Conservation (phyloP, 1,140 invertebrate species). For the Pachypsylla venusta region DNA sequence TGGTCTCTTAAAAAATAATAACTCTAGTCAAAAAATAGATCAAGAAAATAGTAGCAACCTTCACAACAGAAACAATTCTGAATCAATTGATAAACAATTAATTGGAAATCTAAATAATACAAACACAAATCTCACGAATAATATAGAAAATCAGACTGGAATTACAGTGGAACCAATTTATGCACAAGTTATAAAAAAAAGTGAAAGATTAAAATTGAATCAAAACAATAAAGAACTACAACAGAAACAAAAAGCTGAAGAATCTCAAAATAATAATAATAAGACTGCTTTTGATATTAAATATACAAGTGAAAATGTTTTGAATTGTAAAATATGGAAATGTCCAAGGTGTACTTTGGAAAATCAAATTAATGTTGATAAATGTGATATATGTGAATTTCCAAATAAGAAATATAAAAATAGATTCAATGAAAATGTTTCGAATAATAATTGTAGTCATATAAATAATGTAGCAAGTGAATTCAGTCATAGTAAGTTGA, state of each 20-base stretch:
- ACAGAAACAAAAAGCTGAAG: conserved; percentile 26
- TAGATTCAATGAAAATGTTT: conserved; percentile 23
- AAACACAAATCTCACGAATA: too few species aligned
- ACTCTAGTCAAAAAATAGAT: too few species aligned
- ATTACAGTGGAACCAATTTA: conserved; percentile 30
- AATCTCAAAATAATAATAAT: neutral
- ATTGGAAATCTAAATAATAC: too few species aligned
- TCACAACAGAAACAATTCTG: too few species aligned
- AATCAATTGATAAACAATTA: too few species aligned
- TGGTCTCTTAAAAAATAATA: too few species aligned
- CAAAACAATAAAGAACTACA: conserved; percentile 8
- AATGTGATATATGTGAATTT: conserved; percentile 47
- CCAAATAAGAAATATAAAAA: conserved; percentile 31
- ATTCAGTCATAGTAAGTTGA: neutral
- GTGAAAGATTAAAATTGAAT: conserved; percentile 18
- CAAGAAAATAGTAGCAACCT: too few species aligned
- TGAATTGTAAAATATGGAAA: conserved; percentile 33
- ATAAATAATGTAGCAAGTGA: conserved; percentile 22
- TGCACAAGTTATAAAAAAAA: conserved; percentile 26
- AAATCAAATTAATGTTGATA: conserved; percentile 34
- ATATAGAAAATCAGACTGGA: conserved; percentile 30
- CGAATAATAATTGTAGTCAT: conserved; percentile 15
- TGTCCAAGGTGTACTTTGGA: conserved; percentile 42
- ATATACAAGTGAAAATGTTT: conserved; percentile 29
- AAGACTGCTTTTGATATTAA: neutral